Percentiles rank a stretch among this genome's conserved stretches.
Conservation (phyloP, 2,797 vertebrate species). For the Mormyrus hasselquistii region DNA sequence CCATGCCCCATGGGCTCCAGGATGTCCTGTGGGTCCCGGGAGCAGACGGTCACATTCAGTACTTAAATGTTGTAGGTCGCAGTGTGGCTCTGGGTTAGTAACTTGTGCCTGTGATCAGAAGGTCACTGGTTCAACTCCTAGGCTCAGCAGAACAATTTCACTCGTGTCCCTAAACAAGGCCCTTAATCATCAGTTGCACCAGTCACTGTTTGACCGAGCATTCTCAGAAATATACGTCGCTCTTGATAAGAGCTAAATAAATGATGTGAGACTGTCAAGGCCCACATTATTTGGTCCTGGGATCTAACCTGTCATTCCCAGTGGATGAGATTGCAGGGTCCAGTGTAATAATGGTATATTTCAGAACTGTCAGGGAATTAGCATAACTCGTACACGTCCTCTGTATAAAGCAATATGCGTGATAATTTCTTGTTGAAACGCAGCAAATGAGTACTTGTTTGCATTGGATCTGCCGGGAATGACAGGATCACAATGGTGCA, state of each 20-base stretch:
- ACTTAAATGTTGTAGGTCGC: background rate
- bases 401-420: background rate
- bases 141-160: background rate
- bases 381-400: background rate
- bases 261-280: background rate
- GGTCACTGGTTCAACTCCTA: background rate
- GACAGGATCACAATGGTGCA: background rate
- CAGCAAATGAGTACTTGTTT: background rate
- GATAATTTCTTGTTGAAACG: background rate
- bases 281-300: background rate
- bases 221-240: background rate
- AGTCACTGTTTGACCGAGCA: background rate
- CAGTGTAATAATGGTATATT: background rate
- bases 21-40: conserved; percentile 42
- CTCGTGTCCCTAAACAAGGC: background rate
- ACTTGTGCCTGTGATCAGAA: background rate
- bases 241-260: background rate
- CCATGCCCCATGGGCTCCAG: conserved; percentile 37
- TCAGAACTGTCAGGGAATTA: background rate
- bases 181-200: background rate
- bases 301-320: background rate
- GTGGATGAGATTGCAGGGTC: background rate
- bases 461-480: background rate
- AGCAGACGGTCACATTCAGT: background rate
- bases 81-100: background rate